Conservation (phyloP, 2,888 invertebrate species). For the Drosophila maculinotata region DNA sequence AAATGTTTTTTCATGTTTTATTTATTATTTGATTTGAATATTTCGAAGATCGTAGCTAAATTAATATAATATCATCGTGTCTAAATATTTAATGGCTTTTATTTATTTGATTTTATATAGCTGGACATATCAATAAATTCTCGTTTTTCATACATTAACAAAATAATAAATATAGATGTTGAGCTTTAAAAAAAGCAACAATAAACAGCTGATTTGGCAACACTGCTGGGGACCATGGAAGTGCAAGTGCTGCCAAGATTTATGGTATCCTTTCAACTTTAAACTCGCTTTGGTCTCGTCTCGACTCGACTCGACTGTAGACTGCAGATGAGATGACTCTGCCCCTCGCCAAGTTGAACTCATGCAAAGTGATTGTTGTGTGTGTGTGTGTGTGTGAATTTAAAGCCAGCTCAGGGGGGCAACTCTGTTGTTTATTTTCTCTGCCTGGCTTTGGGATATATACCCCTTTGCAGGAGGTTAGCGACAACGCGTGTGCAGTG, state of each 20-base stretch:
- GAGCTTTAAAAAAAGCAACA: no score
- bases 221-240: no score
- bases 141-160: no score
- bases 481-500: constrained; percentile 61
- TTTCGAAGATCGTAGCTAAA: no score
- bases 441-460: constrained; percentile 29
- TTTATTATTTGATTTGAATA: no score
- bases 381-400: constrained; percentile 11
- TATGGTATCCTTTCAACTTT: constrained; percentile 83
- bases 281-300: constrained; percentile 65
- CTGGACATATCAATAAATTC: no score
- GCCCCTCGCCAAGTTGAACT: constrained; percentile 58
- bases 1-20: no score
- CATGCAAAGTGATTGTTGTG: constrained; percentile 49
- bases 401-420: constrained; percentile 40
- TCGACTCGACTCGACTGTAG: constrained; percentile 33
- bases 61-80: no score
- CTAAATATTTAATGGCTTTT: no score
- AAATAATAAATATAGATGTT: no score
- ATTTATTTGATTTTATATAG: no score
- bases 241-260: constrained; percentile 60
- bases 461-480: constrained; percentile 70
- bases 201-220: no score
- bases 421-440: constrained; percentile 30
- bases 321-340: constrained; percentile 19